phyloP scores from a whole-genome alignment of 2,888 invertebrate species.

The Gastrophysa polygoni region DNA sequence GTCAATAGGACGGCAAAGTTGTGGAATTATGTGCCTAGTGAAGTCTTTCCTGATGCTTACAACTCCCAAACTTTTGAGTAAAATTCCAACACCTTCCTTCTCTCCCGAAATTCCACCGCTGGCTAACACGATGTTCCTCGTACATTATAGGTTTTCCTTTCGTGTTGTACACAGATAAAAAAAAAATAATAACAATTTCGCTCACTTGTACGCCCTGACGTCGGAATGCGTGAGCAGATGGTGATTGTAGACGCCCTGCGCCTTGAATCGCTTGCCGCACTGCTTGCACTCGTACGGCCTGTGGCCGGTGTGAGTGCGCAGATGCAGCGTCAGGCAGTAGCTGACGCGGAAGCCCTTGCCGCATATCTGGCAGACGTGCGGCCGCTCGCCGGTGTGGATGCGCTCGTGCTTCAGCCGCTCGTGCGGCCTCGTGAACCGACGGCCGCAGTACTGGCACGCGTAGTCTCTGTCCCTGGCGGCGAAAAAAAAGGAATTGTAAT shows the following conservation, averaged over 20 bases:
- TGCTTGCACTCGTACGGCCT: constrained; percentile 77
- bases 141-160: no score
- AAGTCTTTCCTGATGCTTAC: no score
- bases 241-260: constrained; percentile 80
- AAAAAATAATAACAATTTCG: neutral
- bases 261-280: constrained; percentile 77
- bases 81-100: no score
- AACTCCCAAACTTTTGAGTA: no score
- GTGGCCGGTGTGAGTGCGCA: constrained; percentile 80
- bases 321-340: constrained; percentile 79
- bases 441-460: constrained; percentile 73
- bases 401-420: constrained; percentile 85
- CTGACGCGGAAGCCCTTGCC: constrained; percentile 81
- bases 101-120: no score
- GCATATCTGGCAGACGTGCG: constrained; percentile 79
- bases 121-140: no score
- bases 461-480: constrained; percentile 65
- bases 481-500: no score
- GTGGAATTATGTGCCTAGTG: no score
- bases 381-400: constrained; percentile 82
- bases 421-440: constrained; percentile 75
- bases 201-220: constrained; percentile 68
- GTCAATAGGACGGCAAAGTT: no score
- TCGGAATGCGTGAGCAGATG: constrained; percentile 77
- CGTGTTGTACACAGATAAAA: neutral